These are phyloP conservation scores for Enchytraeus crypticus DNA, from an alignment of 2,888 invertebrate genomes.

Conservation along the genomic window DNA sequence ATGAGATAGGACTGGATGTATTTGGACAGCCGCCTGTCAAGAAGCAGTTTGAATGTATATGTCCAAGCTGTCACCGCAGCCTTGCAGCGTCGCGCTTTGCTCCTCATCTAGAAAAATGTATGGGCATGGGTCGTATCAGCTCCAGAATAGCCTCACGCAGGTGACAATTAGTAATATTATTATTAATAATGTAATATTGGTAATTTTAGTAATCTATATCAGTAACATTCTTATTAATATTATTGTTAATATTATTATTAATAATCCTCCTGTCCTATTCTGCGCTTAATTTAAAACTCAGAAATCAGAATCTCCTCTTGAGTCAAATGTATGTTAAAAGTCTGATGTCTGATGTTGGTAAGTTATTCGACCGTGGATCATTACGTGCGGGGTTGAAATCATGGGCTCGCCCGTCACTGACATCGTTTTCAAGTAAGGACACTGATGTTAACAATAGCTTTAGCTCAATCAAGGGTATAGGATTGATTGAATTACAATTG, in stretches of 20 bases:
- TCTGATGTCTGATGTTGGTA: no score
- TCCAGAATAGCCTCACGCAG: conserved; percentile 63
- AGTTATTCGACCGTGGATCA: no score
- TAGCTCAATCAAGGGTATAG: no score
- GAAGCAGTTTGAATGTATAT: conserved; percentile 75
- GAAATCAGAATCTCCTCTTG: no score
- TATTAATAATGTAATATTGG: neutral
- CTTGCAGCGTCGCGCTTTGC: conserved; percentile 78
- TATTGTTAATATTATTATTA: neutral
- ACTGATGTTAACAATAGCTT: no score
- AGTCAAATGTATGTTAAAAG: no score
- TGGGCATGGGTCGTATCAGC: conserved; percentile 87
- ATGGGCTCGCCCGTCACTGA: no score
- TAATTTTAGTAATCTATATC: neutral
- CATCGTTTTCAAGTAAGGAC: no score
- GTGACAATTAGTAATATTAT: neutral
- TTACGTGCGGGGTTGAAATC: no score
- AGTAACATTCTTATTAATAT: no score
- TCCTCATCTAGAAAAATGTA: conserved; percentile 84
- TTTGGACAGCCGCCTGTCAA: conserved; percentile 65
- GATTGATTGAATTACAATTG: no score
- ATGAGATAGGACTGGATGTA: conserved; percentile 70
- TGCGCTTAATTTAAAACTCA: neutral
- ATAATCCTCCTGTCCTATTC: neutral
- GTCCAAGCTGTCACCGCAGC: conserved; percentile 71